These are phyloP conservation scores for Porites lobata DNA, from an alignment of 92 coral and sea anemone species.

Conservation along the genomic window DNA sequence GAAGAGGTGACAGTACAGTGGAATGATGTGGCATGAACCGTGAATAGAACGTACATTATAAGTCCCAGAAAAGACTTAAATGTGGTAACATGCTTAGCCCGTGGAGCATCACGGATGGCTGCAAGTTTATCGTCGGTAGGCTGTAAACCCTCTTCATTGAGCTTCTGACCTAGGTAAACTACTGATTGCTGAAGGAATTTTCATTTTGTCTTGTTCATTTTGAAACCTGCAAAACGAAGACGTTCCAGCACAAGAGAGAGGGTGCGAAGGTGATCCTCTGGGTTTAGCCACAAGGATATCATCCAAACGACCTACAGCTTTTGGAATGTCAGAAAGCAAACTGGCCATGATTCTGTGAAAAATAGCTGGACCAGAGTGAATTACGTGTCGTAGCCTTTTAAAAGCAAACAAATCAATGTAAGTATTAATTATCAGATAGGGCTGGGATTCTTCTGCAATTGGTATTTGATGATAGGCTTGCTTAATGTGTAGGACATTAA, in stretches of 20 bases:
- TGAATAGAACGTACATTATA: conserved; percentile 55
- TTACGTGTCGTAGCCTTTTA: conserved; percentile 50
- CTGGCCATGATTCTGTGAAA: conserved; percentile 72
- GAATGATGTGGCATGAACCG: conserved; percentile 40
- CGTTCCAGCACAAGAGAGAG: too few relatives aligned
- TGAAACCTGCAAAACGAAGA: too few relatives aligned
- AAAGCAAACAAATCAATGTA: conserved; percentile 12
- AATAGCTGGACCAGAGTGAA: conserved; percentile 61
- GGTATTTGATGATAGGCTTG: conserved; percentile 77
- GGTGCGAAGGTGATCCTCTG: too few relatives aligned
- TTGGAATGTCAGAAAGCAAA: conserved; percentile 52
- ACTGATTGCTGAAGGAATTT: not conserved
- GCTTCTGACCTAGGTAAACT: not conserved
- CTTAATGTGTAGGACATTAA: conserved; percentile 40
- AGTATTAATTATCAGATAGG: not conserved
- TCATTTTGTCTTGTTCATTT: too few relatives aligned
- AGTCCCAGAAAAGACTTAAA: conserved; percentile 66
- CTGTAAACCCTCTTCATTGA: conserved; percentile 63
- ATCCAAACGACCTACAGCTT: conserved; percentile 36
- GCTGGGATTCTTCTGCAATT: conserved; percentile 47
- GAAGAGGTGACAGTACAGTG: conserved; percentile 21
- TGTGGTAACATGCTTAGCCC: conserved; percentile 56
- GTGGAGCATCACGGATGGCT: conserved; percentile 56
- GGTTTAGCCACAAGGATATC: conserved; percentile 45
- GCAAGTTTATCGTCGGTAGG: conserved; percentile 59